These are phyloP conservation scores for Drosophila ananassae DNA, from an alignment of 1,140 invertebrate genomes.

Conservation along the genomic window DNA sequence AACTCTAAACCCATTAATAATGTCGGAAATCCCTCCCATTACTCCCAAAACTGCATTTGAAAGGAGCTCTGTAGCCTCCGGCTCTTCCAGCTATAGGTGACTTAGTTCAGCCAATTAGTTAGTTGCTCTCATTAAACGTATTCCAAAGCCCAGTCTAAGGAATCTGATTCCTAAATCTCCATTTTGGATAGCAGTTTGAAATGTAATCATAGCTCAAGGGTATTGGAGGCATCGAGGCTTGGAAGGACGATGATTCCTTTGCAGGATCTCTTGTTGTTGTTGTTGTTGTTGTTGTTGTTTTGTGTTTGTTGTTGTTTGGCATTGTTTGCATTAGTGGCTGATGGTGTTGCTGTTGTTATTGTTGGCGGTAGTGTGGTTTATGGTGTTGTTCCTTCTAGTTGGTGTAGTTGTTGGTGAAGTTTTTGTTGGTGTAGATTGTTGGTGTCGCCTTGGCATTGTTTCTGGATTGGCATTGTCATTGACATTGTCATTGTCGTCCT, in stretches of 20 bases:
- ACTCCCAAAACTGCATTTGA: too few relatives aligned
- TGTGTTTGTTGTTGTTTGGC: constrained; percentile 29
- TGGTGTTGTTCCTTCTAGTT: constrained; percentile 1
- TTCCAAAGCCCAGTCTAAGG: background rate
- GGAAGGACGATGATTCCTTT: constrained; percentile 12
- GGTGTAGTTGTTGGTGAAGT: constrained; percentile 3
- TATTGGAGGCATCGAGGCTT: background rate
- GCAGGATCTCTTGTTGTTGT: background rate
- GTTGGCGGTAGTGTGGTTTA: constrained; percentile 12
- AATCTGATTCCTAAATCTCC: background rate
- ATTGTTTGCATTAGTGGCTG: constrained; percentile 56
- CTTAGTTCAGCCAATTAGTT: background rate
- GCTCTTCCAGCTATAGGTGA: background rate
- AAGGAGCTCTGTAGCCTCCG: too few relatives aligned
- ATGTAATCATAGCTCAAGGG: constrained; percentile 1
- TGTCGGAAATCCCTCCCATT: too few relatives aligned
- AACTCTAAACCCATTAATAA: too few relatives aligned
- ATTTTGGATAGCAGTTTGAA: background rate
- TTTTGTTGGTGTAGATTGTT: constrained; percentile 8
- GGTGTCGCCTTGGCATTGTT: constrained; percentile 57
- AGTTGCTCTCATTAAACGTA: too few relatives aligned
- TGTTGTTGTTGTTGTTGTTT: constrained; percentile 26
- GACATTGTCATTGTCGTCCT: constrained; percentile 19
- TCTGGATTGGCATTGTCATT: constrained; percentile 43
- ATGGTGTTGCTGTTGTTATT: constrained; percentile 1